Conservation (phyloP, 2,888 invertebrate genomes). For the Pycnomerus fuliginosus region DNA sequence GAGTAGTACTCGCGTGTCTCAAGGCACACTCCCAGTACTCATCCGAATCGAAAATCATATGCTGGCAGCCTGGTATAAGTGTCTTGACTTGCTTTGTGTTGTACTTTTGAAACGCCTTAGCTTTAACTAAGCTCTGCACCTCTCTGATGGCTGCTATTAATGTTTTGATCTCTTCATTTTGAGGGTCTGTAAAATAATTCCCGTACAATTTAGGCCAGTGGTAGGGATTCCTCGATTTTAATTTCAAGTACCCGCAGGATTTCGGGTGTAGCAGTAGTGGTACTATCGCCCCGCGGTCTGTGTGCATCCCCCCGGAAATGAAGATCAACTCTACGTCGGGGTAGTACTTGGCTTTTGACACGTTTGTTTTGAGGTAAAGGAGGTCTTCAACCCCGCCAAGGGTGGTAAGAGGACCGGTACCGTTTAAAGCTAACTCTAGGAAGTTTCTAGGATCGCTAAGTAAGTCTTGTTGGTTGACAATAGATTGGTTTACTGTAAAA, state of each 20-base stretch:
- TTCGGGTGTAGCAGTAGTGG: conserved; percentile 56
- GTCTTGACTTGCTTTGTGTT: conserved; percentile 54
- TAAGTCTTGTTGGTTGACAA: conserved; percentile 19
- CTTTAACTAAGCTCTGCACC: conserved; percentile 53
- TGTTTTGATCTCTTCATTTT: conserved; percentile 52
- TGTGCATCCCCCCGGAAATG: conserved; percentile 54
- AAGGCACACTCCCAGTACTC: conserved; percentile 69
- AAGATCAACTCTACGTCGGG: conserved; percentile 73
- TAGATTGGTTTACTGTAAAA: conserved; percentile 34
- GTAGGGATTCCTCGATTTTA: conserved; percentile 57
- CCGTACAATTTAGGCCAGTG: conserved; percentile 63
- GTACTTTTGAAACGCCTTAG: conserved; percentile 57
- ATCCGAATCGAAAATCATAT: conserved; percentile 58
- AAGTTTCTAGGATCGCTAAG: conserved; percentile 40
- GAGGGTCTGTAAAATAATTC: conserved; percentile 56
- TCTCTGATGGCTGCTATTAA: conserved; percentile 59
- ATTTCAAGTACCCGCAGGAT: conserved; percentile 55
- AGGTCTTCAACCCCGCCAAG: conserved; percentile 60
- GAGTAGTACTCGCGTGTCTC: conserved; percentile 51
- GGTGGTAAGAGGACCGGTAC: conserved; percentile 57
- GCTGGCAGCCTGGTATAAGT: conserved; percentile 58
- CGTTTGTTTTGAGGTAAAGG: conserved; percentile 60
- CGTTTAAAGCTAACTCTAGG: conserved; percentile 50
- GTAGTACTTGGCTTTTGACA: conserved; percentile 52
- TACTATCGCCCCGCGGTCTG: conserved; percentile 41